phyloP scores from a whole-genome alignment of 2,888 invertebrate genomes.

The Cheilosia vernalis region DNA sequence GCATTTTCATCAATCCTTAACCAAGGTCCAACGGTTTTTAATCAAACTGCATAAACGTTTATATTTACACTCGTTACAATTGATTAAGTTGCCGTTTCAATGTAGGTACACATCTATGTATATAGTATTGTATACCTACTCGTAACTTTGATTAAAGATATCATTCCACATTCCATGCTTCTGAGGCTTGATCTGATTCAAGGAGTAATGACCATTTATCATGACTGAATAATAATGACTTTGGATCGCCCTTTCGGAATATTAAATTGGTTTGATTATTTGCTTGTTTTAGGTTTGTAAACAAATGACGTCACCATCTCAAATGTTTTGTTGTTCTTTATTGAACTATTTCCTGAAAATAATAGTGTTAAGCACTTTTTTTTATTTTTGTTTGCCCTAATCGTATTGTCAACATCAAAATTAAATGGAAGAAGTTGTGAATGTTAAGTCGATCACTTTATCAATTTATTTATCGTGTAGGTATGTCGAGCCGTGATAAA shows the following conservation, averaged over 20 bases:
- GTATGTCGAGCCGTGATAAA: not conserved
- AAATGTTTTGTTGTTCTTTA: not conserved
- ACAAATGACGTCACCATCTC: constrained; percentile 34
- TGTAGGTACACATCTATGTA: not conserved
- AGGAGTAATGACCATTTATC: not conserved
- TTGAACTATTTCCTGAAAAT: constrained; percentile 27
- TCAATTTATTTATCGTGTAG: constrained; percentile 4
- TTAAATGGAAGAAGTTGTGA: constrained; percentile 9
- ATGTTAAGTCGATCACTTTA: not conserved
- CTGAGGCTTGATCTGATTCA: not conserved
- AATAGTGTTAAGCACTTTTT: not conserved
- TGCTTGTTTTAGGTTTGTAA: constrained; percentile 15
- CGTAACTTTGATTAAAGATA: not conserved
- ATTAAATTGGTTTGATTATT: not conserved
- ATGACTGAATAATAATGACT: not conserved
- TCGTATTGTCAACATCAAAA: constrained; percentile 2
- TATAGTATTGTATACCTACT: not conserved
- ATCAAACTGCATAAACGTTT: not conserved
- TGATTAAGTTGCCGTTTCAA: not conserved
- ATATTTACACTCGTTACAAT: not conserved
- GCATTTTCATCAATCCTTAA: too few species aligned
- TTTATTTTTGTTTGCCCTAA: not conserved
- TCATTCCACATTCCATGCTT: not conserved
- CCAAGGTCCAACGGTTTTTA: too few species aligned
- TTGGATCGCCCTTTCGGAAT: not conserved